A percentile compares a stretch with the other conserved stretches of the same genome.
Conservation (phyloP, 1,140 invertebrate species). For the Akabosia matsudoensis region DNA sequence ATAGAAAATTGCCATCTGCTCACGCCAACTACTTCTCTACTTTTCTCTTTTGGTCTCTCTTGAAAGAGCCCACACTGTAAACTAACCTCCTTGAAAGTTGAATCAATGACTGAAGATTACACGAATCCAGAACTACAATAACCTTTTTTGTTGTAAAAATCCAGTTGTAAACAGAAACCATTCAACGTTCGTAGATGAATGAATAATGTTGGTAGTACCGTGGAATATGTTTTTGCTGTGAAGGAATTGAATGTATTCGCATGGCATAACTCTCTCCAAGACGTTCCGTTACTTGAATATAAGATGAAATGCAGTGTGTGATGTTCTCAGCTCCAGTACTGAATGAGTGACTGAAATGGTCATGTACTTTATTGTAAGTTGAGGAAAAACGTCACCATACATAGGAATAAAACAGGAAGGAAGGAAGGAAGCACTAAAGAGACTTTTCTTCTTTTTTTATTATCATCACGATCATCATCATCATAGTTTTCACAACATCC, state of each 20-base stretch:
- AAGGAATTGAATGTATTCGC: too few relatives aligned
- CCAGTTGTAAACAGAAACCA: not conserved
- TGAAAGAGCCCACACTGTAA: not conserved
- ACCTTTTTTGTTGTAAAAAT: too few relatives aligned
- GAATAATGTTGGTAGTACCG: not conserved
- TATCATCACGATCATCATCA: too few relatives aligned
- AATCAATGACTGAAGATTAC: conserved; percentile 4
- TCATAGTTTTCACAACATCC: too few relatives aligned
- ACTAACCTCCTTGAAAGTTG: not conserved
- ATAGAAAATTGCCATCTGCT: not conserved
- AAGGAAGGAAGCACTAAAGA: conserved; percentile 10
- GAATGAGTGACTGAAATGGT: not conserved
- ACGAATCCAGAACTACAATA: not conserved
- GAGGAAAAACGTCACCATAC: not conserved
- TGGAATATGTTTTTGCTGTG: too few relatives aligned
- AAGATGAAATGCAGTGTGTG: not conserved
- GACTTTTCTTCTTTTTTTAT: not conserved
- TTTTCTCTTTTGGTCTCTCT: not conserved
- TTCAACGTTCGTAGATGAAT: not conserved
- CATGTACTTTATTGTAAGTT: conserved; percentile 2
- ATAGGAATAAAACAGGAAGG: conserved; percentile 6
- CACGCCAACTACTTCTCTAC: not conserved
- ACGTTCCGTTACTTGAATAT: not conserved
- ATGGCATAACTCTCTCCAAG: too few relatives aligned
- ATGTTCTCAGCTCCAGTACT: not conserved